Percentiles rank a stretch among this genome's conserved stretches.
Evolutionary conservation across 2,113 vertebrate species (phyloP).

Genomic region (Prionailurus viverrinus): DNA sequence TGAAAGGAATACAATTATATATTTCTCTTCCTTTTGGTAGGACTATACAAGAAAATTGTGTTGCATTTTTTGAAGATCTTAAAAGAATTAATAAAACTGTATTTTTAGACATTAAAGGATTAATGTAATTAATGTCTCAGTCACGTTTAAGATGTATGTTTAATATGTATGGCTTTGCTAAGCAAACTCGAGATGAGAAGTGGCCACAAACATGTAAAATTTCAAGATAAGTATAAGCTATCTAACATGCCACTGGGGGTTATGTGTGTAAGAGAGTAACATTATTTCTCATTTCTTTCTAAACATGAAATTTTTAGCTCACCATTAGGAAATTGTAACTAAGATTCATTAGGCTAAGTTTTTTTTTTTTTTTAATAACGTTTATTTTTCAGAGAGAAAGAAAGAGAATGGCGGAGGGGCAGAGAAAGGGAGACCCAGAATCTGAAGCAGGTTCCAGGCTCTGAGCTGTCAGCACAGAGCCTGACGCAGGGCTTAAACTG

Average conservation of each 20-base stretch:
- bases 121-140: constrained; percentile 56
- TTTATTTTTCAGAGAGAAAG: too few species aligned
- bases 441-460: too few species aligned
- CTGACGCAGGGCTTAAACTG: too few species aligned
- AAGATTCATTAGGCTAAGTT: constrained; percentile 57
- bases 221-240: constrained; percentile 36
- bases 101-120: constrained; percentile 42
- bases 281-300: constrained; percentile 52
- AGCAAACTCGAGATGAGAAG: constrained; percentile 56
- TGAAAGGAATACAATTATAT: constrained; percentile 2
- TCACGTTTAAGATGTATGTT: constrained; percentile 41
- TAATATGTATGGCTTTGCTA: constrained; percentile 43
- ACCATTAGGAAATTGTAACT: constrained; percentile 53
- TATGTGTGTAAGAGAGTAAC: constrained; percentile 32
- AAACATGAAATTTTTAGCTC: constrained; percentile 65
- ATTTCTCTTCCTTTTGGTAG: background rate
- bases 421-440: too few species aligned
- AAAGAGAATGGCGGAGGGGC: too few species aligned
- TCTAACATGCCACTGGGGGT: background rate
- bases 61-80: constrained; percentile 62
- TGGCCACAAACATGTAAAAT: constrained; percentile 50
- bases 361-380: background rate
- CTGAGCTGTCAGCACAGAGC: too few species aligned
- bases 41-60: constrained; percentile 6
- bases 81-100: constrained; percentile 31